Percentiles rank a stretch among this genome's conserved stretches.
Conservation (phyloP, 2,888 invertebrate genomes). For the Aporophyla lueneburgensis region DNA sequence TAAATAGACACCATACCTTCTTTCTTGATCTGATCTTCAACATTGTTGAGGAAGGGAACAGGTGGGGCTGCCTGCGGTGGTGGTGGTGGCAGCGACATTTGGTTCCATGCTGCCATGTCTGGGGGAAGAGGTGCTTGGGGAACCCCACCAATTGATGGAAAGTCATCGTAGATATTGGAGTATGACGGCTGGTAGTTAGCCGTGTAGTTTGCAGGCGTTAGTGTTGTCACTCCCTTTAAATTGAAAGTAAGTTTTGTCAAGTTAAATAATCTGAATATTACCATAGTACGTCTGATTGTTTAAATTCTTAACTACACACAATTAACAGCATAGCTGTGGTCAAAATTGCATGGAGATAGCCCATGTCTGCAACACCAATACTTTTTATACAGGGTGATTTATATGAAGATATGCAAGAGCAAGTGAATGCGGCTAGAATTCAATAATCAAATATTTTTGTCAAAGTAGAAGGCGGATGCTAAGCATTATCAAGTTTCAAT, state of each 20-base stretch:
- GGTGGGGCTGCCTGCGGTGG: conserved; percentile 71
- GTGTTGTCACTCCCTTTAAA: conserved; percentile 62
- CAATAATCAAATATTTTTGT: no score
- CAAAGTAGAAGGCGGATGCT: no score
- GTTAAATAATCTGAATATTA: not conserved
- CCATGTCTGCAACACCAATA: not conserved
- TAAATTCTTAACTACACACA: not conserved
- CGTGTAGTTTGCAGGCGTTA: conserved; percentile 67
- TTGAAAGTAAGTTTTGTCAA: not conserved
- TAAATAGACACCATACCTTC: conserved; percentile 80
- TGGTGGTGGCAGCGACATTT: conserved; percentile 84
- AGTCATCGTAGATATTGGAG: conserved; percentile 85
- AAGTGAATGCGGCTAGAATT: no score
- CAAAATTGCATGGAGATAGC: no score
- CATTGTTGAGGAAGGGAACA: conserved; percentile 76
- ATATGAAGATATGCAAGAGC: not conserved
- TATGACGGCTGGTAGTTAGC: conserved; percentile 80
- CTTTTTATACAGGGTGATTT: not conserved
- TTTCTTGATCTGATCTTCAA: conserved; percentile 89
- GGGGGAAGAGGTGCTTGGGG: conserved; percentile 72
- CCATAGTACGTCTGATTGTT: not conserved
- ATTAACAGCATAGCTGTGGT: not conserved
- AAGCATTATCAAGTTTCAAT: not conserved
- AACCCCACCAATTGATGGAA: conserved; percentile 74
- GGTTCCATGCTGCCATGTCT: conserved; percentile 84